Evolutionary conservation across 2,113 vertebrate species (phyloP).

Genomic region (Zosterops borbonicus): DNA sequence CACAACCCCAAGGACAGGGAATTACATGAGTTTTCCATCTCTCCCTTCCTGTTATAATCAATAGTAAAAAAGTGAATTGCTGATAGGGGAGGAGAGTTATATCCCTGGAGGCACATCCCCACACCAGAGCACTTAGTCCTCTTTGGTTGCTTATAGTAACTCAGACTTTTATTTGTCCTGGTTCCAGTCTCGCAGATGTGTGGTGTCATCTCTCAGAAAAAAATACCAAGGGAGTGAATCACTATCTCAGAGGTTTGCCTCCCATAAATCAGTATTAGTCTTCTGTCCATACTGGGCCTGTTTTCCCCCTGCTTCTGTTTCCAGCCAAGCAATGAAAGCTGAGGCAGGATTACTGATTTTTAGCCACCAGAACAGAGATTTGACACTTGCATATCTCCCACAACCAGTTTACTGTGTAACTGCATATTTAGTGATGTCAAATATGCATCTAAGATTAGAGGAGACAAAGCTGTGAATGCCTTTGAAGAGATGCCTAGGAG

Average conservation of each 20-base stretch:
- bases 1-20: not conserved
- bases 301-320: not conserved
- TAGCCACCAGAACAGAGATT: not conserved
- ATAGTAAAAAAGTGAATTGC: conserved; percentile 8
- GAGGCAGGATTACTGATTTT: not conserved
- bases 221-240: not conserved
- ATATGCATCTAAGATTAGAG: conserved; percentile 22
- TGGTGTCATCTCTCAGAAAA: not conserved
- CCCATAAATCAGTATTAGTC: not conserved
- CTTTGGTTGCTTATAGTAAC: not conserved
- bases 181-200: not conserved
- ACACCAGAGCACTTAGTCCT: not conserved
- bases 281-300: not conserved
- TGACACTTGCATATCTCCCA: not conserved
- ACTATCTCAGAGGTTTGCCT: not conserved
- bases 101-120: not conserved
- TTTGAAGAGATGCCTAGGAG: conserved; percentile 44
- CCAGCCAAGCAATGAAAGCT: not conserved
- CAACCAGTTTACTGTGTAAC: not conserved
- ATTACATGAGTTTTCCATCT: conserved; percentile 46
- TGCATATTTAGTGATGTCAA: conserved; percentile 7
- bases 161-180: not conserved
- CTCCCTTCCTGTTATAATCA: not conserved
- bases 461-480: not conserved
- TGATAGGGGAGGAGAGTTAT: not conserved